These are phyloP conservation scores for Osmerus eperlanus DNA, from an alignment of 2,113 vertebrate species.

Conservation along the genomic window DNA sequence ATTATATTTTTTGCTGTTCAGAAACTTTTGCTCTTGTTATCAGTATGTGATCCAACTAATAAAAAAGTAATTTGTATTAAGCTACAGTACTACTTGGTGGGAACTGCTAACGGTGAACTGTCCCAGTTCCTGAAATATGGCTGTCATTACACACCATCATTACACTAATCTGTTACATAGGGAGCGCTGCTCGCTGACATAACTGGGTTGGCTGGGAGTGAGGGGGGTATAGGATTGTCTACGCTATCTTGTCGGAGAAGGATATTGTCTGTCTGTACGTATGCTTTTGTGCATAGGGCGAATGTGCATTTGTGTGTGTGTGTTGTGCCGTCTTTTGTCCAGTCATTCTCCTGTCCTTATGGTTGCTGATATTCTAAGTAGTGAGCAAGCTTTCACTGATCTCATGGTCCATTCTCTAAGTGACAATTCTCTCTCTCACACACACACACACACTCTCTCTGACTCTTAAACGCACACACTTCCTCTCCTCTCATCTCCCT, in stretches of 20 bases:
- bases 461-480: neutral
- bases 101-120: neutral
- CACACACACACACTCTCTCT: conserved; percentile 14
- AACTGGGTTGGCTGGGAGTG: conserved; percentile 2
- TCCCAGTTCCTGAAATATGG: neutral
- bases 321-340: neutral
- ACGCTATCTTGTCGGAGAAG: neutral
- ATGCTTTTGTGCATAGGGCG: neutral
- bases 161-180: neutral
- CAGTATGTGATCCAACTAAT: too few species aligned
- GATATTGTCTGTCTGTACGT: conserved; percentile 8
- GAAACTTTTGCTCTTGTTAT: too few species aligned
- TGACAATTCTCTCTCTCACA: neutral
- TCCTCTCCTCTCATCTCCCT: conserved; percentile 4
- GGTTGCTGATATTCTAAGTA: too few species aligned
- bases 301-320: neutral
- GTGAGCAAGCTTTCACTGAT: too few species aligned
- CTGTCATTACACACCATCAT: conserved; percentile 2
- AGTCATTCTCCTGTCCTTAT: neutral
- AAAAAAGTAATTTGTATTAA: too few species aligned
- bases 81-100: too few species aligned
- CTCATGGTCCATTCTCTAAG: neutral
- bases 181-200: neutral
- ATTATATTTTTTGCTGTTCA: neutral
- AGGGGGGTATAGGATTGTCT: neutral